Percentiles rank a stretch among this genome's conserved stretches.
These are phyloP conservation scores for Dryas iulia DNA, from an alignment of 1,140 invertebrate species.

Conservation along the genomic window DNA sequence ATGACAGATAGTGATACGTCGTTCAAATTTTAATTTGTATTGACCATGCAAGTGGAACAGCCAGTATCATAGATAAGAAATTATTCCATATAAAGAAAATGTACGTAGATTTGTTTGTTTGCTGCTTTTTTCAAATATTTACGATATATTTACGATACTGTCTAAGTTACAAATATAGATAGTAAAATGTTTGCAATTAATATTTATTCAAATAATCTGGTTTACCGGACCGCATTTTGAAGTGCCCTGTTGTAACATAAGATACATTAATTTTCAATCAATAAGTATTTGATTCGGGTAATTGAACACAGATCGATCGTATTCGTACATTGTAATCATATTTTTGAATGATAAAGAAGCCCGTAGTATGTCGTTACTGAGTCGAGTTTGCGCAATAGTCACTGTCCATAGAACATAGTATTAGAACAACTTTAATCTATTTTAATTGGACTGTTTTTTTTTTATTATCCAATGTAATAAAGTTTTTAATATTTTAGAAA, in stretches of 20 bases:
- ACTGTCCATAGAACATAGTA: background rate
- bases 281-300: conserved; percentile 25
- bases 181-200: no score
- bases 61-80: no score
- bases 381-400: background rate
- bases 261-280: conserved; percentile 29
- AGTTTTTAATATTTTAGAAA: no score
- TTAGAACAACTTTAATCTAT: background rate
- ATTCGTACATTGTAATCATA: conserved; percentile 7
- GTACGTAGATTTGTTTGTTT: no score
- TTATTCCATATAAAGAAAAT: no score
- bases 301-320: conserved; percentile 22
- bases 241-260: background rate
- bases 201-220: background rate
- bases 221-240: background rate
- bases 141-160: no score
- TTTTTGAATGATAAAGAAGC: conserved; percentile 2
- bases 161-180: no score
- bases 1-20: no score
- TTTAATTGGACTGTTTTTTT: background rate
- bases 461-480: background rate
- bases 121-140: no score
- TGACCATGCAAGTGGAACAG: no score
- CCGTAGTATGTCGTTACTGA: background rate
- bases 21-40: no score